Percentiles rank a stretch among this genome's conserved stretches.
phyloP scores from a whole-genome alignment of 2,888 invertebrate species.

The Noctua pronuba region DNA sequence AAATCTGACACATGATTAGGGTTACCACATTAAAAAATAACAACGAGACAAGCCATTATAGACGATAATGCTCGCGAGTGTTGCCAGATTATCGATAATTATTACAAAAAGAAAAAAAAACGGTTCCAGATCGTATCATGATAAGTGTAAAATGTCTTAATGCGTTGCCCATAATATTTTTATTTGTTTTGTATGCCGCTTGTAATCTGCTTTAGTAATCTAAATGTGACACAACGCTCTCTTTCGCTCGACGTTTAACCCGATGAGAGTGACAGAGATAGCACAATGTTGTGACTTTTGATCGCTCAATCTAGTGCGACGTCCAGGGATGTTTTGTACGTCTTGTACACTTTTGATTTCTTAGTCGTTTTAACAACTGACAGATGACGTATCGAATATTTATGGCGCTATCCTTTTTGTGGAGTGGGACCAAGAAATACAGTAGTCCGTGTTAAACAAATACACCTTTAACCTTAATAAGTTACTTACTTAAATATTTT shows the following conservation, averaged over 20 bases:
- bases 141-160: conserved; percentile 87
- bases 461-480: not conserved
- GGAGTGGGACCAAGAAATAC: conserved; percentile 38
- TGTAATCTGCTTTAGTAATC: conserved; percentile 80
- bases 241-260: conserved; percentile 63
- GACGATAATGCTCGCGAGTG: conserved; percentile 79
- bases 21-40: conserved; percentile 86
- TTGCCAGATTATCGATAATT: conserved; percentile 90
- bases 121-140: conserved; percentile 82
- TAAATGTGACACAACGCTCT: conserved; percentile 81
- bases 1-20: conserved; percentile 90
- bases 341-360: conserved; percentile 77
- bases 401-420: conserved; percentile 62
- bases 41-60: conserved; percentile 86
- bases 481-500: not conserved
- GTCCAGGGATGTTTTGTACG: conserved; percentile 80
- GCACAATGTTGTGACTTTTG: conserved; percentile 81
- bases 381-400: conserved; percentile 75
- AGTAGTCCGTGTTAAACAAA: conserved; percentile 52
- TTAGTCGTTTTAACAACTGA: conserved; percentile 82
- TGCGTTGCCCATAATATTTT: conserved; percentile 87
- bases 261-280: conserved; percentile 72
- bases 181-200: conserved; percentile 86
- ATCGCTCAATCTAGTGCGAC: conserved; percentile 82
- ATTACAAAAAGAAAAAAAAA: conserved; percentile 84